Base-by-base conservation (phyloP, 2,888 invertebrate species). In the Gymnoscelis rufifasciata region DNA sequence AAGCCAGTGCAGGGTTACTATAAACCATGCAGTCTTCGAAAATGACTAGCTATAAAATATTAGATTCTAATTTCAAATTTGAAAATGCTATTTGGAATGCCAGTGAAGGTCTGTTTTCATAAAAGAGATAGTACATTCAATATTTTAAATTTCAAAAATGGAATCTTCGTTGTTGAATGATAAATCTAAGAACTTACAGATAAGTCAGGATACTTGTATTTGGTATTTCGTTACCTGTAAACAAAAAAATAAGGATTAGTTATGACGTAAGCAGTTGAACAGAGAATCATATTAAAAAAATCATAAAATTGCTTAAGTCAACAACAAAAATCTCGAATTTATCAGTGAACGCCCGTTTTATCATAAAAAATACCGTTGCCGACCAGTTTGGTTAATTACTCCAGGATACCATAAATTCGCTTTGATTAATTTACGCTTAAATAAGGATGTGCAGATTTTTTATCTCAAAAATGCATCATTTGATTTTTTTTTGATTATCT, bases 1-100 rank as follows among this genome's bases (percentile, higher is more conserved):
- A 42, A 51, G 42, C 45, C 55, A 55, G 57, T 55, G 55, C 55
- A 53, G 53, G 53, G 53, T 57, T 36, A 26, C 12, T 41, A 37
- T n/a, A n/a, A n/a, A n/a, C n/a, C n/a, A n/a, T n/a, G n/a, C n/a
- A n/a, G n/a, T n/a, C n/a, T 19, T 19, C 19, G 19, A 19, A 19
- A 19, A 19, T 19, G 5, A 19, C 19, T 3, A 19, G 19, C 19
- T n/a, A n/a, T n/a, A n/a, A n/a, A n/a, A n/a, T n/a, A n/a, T n/a
- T n/a, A n/a, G n/a, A n/a, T n/a, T n/a, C n/a, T n/a, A n/a, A n/a
- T n/a, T n/a, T n/a, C n/a, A n/a, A n/a, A n/a, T n/a, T n/a, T n/a
- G n/a, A n/a, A n/a, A n/a, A n/a, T n/a, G n/a, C n/a, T n/a, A n/a
- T n/a, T n/a, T n/a, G n/a, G n/a, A n/a, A n/a, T n/a, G n/a, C n/a